Base-by-base conservation (phyloP, 2,797 vertebrate species). In the Malurus splendens region DNA sequence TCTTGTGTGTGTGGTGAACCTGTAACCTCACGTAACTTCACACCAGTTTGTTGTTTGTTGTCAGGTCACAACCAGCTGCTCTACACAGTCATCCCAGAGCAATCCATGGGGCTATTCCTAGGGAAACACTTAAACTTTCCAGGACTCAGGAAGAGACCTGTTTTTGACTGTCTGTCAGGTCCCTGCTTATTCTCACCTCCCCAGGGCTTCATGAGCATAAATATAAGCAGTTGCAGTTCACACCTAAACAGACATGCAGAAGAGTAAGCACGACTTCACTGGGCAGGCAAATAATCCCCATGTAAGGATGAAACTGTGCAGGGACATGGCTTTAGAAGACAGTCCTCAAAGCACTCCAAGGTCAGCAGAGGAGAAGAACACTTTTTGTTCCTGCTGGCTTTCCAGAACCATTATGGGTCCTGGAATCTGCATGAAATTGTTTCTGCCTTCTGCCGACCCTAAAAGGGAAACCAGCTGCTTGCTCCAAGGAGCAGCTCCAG, bases 401-500 rank as follows among this genome's bases (percentile, higher is more conserved):
- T 93, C 66, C 94, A 95, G 90, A 93, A 91, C 89, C 92, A 71
- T 90, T 79, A 79, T 23, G 87, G 87, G 85, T 81, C 89, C 90
- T 94, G 93, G 93, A 95, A 94, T 94, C 90, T 6, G 52, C 1
- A 9, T 48, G 42, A 73, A 72, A 90, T 90, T 80, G 73, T 88
- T 94, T 84, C 82, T 89, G 92, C 76, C 64, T 54, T 80, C 76
- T 7, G 7, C 60, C 7, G 10, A 48, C 92, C 92, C 94, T 90
- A 93, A 91, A 95, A 93, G 90, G 87, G 87, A 93, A 93, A 86
- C 87, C 87, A 89, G 60, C 90, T 95, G 89, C 89, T 64, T 18
- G 79, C 70, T 56, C 18, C 0, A 39, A 91, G 88, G 65, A 88
- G 79, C 90, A 76, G 75, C 78, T 77, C 81, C 87, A 66, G 75